These are phyloP conservation scores for Drosophila kokeensis DNA, from an alignment of 2,888 invertebrate species.

Conservation along the genomic window DNA sequence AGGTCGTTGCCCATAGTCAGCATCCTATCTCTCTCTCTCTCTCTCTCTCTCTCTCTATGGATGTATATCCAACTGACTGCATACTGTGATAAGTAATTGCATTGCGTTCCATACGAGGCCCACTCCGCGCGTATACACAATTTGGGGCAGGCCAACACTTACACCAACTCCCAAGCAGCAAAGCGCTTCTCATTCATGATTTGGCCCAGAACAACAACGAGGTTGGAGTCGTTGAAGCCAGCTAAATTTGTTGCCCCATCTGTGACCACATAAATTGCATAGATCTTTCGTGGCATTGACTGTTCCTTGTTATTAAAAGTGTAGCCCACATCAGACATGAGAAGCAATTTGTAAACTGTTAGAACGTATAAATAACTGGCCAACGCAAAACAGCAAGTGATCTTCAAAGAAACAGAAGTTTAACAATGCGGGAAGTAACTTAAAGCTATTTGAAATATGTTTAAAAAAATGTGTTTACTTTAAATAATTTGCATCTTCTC, in stretches of 20 bases:
- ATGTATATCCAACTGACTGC: conserved; percentile 42
- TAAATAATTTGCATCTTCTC: background rate
- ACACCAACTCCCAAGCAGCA: conserved; percentile 7
- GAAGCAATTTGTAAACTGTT: conserved; percentile 73
- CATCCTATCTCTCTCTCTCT: background rate
- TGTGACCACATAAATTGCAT: conserved; percentile 67
- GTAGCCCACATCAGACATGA: conserved; percentile 66
- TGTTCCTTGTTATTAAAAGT: conserved; percentile 76
- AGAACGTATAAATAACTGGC: conserved; percentile 45
- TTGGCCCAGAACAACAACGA: conserved; percentile 46
- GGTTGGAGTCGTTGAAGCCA: conserved; percentile 14
- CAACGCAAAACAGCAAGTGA: conserved; percentile 15
- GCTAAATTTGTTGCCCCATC: conserved; percentile 22
- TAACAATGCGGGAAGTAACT: background rate
- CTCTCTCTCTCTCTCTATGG: background rate
- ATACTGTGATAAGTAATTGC: conserved; percentile 81
- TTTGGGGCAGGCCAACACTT: conserved; percentile 59
- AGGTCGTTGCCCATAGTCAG: conserved; percentile 12
- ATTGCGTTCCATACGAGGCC: conserved; percentile 58
- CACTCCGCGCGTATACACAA: conserved; percentile 22
- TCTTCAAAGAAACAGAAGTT: background rate
- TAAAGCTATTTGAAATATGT: background rate
- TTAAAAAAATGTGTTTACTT: background rate
- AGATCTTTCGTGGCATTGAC: conserved; percentile 60
- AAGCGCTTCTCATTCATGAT: conserved; percentile 65